Percentiles rank a stretch among this genome's conserved stretches.
Evolutionary conservation across 2,797 vertebrate genomes (phyloP).

Genomic region (Naso thynnoides): DNA sequence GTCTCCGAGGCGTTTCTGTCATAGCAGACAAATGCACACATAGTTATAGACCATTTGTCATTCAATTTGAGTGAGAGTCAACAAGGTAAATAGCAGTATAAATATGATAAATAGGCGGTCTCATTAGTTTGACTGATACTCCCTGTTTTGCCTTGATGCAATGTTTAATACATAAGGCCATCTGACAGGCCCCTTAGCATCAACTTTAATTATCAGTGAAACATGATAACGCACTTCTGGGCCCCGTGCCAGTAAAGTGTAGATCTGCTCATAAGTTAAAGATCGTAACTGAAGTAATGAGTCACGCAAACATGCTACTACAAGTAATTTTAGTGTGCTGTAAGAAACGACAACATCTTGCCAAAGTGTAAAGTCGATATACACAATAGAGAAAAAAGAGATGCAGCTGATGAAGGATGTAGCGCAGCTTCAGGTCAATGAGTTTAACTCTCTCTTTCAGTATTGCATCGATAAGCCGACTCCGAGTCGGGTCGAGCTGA

Average conservation of each 20-base stretch:
- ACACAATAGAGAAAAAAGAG: constrained; percentile 12
- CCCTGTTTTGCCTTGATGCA: constrained; percentile 43
- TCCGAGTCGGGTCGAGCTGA: constrained; percentile 52
- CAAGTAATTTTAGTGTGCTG: constrained; percentile 2
- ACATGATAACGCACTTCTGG: constrained; percentile 49
- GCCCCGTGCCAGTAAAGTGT: constrained; percentile 40
- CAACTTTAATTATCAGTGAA: constrained; percentile 65
- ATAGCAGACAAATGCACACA: constrained; percentile 28
- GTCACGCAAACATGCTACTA: constrained; percentile 14
- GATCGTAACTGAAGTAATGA: constrained; percentile 49
- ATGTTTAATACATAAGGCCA: constrained; percentile 63
- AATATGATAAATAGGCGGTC: constrained; percentile 62
- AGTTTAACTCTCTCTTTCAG: constrained; percentile 63
- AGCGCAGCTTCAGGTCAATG: constrained; percentile 60
- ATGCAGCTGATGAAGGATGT: constrained; percentile 48
- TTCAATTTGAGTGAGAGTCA: constrained; percentile 64
- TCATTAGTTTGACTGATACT: constrained; percentile 66
- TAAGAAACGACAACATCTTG: constrained; percentile 47
- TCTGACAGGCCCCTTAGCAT: constrained; percentile 61
- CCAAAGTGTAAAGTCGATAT: constrained; percentile 48
- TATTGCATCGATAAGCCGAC: constrained; percentile 65
- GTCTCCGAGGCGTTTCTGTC: constrained; percentile 23
- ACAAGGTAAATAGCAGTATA: constrained; percentile 62
- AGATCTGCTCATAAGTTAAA: constrained; percentile 32
- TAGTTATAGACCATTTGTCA: constrained; percentile 51